A percentile compares a stretch with the other conserved stretches of the same genome.
phyloP scores from a whole-genome alignment of 2,888 invertebrate species.

The Resseliella maxima region DNA sequence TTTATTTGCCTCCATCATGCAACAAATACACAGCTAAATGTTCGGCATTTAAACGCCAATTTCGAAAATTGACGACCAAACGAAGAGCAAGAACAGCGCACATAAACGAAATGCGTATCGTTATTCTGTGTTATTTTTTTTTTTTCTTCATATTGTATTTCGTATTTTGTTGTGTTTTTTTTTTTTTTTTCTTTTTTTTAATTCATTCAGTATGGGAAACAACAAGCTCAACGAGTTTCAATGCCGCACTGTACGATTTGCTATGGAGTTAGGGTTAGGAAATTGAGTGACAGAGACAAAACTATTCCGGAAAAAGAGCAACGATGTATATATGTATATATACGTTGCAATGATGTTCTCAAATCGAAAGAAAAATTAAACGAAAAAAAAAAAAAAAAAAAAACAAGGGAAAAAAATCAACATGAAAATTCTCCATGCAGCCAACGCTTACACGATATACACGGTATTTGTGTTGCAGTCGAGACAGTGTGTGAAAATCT shows the following conservation, averaged over 20 bases:
- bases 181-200: background rate
- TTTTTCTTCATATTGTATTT: background rate
- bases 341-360: background rate
- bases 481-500: background rate
- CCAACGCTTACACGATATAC: background rate
- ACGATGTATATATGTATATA: too few species aligned
- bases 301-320: background rate
- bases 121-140: too few species aligned
- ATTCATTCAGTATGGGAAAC: background rate
- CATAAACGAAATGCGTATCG: constrained; percentile 4
- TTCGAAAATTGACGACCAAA: constrained; percentile 46
- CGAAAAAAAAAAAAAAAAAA: background rate
- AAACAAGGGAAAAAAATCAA: background rate
- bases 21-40: background rate
- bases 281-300: constrained; percentile 45
- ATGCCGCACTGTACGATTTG: background rate
- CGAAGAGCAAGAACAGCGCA: background rate
- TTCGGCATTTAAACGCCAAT: constrained; percentile 18
- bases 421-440: constrained; percentile 49
- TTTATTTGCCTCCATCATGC: background rate
- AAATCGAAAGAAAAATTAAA: background rate
- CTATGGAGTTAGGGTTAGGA: constrained; percentile 35
- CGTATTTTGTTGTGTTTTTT: background rate
- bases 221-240: constrained; percentile 20
- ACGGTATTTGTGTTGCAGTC: background rate